phyloP scores from a whole-genome alignment of 64 coral and sea anemone species.

The Exaiptasia diaphana region DNA sequence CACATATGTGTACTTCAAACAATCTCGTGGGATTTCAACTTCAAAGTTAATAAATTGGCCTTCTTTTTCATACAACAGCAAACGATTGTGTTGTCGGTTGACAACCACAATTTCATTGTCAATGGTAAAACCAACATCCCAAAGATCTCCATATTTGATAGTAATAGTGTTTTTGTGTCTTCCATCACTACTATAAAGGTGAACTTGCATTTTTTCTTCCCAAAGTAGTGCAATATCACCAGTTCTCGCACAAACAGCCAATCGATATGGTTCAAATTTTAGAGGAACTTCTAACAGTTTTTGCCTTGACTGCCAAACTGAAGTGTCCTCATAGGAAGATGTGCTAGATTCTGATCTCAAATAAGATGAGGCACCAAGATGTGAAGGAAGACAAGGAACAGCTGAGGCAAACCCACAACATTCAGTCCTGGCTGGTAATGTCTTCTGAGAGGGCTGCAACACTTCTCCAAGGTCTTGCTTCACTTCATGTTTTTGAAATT shows the following conservation, averaged over 20 bases:
- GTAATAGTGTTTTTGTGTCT: neutral
- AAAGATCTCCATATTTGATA: neutral
- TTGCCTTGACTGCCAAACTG: too few species aligned
- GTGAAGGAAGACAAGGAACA: too few species aligned
- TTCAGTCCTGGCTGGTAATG: too few species aligned
- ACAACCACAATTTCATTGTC: neutral
- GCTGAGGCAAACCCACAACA: too few species aligned
- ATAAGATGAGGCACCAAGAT: too few species aligned
- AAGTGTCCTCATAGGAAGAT: too few species aligned
- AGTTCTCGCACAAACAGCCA: neutral
- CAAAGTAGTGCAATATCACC: neutral
- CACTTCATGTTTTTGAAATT: neutral
- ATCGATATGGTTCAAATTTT: neutral
- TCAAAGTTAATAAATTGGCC: neutral
- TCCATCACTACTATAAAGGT: neutral
- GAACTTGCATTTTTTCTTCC: neutral
- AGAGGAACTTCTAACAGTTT: too few species aligned
- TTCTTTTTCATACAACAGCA: neutral
- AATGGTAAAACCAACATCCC: slow-evolving; percentile 12
- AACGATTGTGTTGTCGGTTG: neutral
- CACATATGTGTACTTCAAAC: neutral
- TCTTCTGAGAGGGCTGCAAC: too few species aligned
- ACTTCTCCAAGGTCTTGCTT: too few species aligned
- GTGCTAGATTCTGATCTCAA: too few species aligned
- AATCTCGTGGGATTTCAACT: neutral